phyloP scores from a whole-genome alignment of 2,888 invertebrate genomes.

The Eugnorisma glareosa region DNA sequence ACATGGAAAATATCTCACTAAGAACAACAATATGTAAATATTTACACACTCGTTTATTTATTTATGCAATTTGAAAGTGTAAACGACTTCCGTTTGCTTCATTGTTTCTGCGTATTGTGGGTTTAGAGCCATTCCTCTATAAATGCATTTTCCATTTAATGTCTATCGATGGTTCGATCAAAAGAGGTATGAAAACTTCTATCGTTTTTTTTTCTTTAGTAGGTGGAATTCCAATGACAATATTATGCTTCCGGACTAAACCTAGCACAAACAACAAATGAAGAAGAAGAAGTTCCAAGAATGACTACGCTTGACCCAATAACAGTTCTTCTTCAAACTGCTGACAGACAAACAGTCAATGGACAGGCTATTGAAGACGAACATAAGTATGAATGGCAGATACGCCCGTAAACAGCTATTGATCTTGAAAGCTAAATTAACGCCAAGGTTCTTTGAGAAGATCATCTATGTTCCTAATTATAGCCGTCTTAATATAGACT shows the following conservation, averaged over 20 bases:
- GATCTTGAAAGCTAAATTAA: slow-evolving; percentile 66
- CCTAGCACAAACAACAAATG: not conserved
- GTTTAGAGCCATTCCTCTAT: slow-evolving; percentile 8
- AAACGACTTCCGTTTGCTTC: slow-evolving; percentile 50
- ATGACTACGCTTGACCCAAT: not conserved
- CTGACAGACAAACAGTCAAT: slow-evolving; percentile 16
- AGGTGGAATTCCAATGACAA: not conserved
- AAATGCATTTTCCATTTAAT: slow-evolving; percentile 3
- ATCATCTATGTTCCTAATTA: slow-evolving; percentile 65
- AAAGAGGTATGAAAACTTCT: not conserved
- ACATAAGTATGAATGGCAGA: slow-evolving; percentile 44
- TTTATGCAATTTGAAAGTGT: slow-evolving; percentile 49
- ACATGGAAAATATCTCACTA: slow-evolving; percentile 36
- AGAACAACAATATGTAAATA: slow-evolving; percentile 39
- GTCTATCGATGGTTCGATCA: slow-evolving; percentile 11
- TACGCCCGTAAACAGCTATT: slow-evolving; percentile 59
- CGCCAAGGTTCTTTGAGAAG: slow-evolving; percentile 64
- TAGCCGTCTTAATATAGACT: slow-evolving; percentile 64
- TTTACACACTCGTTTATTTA: slow-evolving; percentile 47
- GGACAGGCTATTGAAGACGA: slow-evolving; percentile 3
- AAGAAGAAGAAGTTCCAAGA: not conserved
- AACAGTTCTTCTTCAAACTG: not conserved
- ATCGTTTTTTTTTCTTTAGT: not conserved
- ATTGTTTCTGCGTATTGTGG: slow-evolving; percentile 35
- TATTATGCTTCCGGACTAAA: not conserved